Evolutionary conservation across 2,113 vertebrate genomes (phyloP).

Genomic region (Setophaga coronata): DNA sequence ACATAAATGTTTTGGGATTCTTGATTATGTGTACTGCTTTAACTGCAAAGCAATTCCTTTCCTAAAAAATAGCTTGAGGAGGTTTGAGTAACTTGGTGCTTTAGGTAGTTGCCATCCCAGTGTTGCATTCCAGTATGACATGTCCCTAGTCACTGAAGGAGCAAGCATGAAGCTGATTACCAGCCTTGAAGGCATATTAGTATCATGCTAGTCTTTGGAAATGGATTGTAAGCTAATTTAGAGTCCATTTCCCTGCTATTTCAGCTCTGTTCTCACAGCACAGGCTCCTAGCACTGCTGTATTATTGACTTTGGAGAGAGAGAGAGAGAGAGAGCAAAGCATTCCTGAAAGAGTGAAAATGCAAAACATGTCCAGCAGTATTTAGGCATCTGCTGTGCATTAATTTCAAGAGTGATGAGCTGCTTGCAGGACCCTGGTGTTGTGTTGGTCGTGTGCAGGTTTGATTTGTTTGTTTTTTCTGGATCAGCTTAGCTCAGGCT

Average conservation of each 20-base stretch:
- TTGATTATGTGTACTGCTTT: not conserved
- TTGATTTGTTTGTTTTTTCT: not conserved
- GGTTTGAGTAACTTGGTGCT: not conserved
- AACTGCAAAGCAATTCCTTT: not conserved
- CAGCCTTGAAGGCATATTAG: not conserved
- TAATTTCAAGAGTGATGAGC: not conserved
- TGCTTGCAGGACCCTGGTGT: not conserved
- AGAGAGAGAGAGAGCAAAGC: too few species aligned
- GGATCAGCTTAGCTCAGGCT: not conserved
- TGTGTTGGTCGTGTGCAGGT: not conserved
- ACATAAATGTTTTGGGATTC: not conserved
- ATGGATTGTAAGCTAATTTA: not conserved
- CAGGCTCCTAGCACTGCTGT: not conserved
- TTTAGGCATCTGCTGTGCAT: not conserved
- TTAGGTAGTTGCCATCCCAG: not conserved
- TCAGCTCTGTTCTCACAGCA: not conserved
- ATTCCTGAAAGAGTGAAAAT: not conserved
- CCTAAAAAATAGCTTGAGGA: not conserved
- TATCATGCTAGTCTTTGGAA: not conserved
- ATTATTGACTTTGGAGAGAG: not conserved
- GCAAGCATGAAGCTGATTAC: not conserved
- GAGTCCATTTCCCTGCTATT: not conserved
- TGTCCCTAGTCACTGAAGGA: not conserved
- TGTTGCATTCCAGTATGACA: not conserved
- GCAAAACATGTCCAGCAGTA: not conserved